Conservation (phyloP, 1,140 invertebrate genomes). For the Arctopsyche grandis region DNA sequence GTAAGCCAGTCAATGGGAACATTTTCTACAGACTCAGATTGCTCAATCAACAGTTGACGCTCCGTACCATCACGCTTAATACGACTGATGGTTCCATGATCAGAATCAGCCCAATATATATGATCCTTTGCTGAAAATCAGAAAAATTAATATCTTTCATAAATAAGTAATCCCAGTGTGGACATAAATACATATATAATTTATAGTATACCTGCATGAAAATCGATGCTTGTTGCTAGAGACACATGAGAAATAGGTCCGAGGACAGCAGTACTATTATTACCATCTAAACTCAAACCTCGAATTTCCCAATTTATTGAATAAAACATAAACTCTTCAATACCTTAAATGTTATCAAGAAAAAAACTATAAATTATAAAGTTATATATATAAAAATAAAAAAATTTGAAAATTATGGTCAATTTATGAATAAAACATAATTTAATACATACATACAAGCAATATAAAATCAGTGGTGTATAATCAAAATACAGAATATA, state of each 20-base stretch:
- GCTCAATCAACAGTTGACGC: conserved; percentile 67
- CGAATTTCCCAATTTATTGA: conserved; percentile 80
- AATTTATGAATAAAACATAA: neutral
- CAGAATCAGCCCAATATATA: conserved; percentile 85
- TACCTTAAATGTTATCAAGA: conserved; percentile 51
- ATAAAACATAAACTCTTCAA: conserved; percentile 80
- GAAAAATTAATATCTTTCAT: conserved; percentile 9
- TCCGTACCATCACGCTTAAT: conserved; percentile 82
- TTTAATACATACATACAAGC: no score
- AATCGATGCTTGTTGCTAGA: conserved; percentile 81
- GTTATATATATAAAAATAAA: neutral
- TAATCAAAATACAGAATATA: no score
- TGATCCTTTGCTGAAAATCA: conserved; percentile 67
- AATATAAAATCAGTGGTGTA: no score
- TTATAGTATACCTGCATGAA: conserved; percentile 69
- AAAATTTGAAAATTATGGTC: conserved; percentile 8
- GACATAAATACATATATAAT: conserved; percentile 5
- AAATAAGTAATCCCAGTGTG: neutral
- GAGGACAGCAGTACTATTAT: conserved; percentile 67
- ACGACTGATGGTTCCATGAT: conserved; percentile 77
- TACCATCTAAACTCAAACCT: conserved; percentile 70
- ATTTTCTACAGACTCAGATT: conserved; percentile 65
- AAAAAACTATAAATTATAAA: no score
- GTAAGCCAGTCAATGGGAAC: conserved; percentile 74
- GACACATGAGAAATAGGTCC: conserved; percentile 82